Evolutionary conservation across 2,113 vertebrate species (phyloP).

Genomic region (Columba livia): DNA sequence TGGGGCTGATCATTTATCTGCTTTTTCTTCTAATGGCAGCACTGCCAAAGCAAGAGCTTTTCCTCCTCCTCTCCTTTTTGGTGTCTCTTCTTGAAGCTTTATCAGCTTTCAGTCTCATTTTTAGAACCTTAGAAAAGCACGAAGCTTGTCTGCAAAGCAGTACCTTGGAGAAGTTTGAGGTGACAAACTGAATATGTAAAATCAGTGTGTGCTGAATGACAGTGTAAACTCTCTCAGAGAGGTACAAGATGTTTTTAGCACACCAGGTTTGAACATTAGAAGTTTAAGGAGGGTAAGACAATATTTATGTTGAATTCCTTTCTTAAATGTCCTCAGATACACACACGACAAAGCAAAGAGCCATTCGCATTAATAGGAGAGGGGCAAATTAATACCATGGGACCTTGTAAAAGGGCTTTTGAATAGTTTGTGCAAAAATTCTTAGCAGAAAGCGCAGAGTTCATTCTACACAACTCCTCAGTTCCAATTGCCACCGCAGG

Average conservation of each 20-base stretch:
- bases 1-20: not conserved
- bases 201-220: not conserved
- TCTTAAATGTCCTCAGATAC: not conserved
- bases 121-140: not conserved
- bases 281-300: not conserved
- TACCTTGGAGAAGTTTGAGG: not conserved
- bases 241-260: not conserved
- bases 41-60: not conserved
- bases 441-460: not conserved
- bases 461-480: rapidly evolving
- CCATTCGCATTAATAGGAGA: rapidly evolving
- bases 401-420: not conserved
- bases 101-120: not conserved
- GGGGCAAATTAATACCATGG: rapidly evolving
- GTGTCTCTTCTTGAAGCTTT: not conserved
- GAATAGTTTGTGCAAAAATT: rapidly evolving
- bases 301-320: not conserved
- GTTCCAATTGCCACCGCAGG: not conserved
- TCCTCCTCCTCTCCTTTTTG: not conserved
- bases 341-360: rapidly evolving
- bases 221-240: not conserved
- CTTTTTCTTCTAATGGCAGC: not conserved
- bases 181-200: not conserved
- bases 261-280: rapidly evolving
- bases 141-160: not conserved